Evolutionary conservation across 2,797 vertebrate genomes (phyloP).

Genomic region (Spondyliosoma cantharus): DNA sequence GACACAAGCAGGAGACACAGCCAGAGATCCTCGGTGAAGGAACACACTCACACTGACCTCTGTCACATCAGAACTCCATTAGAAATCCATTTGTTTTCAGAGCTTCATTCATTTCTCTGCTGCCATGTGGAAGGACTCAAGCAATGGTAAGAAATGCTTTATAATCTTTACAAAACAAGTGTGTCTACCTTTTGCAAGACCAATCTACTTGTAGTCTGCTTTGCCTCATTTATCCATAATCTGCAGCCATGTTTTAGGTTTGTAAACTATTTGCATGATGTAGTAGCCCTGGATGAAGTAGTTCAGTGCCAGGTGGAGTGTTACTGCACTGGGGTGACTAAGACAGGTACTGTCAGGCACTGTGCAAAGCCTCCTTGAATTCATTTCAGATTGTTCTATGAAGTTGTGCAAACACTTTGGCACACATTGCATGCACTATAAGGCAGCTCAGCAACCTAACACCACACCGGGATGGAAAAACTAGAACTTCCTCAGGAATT

Average conservation of each 20-base stretch:
- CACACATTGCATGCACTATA: background rate
- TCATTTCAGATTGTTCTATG: background rate
- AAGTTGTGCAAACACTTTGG: background rate
- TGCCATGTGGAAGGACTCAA: constrained; percentile 82
- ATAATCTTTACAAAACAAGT: background rate
- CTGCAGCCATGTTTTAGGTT: background rate
- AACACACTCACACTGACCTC: constrained; percentile 38
- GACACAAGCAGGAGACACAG: constrained; percentile 40
- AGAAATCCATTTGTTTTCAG: background rate
- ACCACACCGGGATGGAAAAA: background rate
- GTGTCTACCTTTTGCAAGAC: background rate
- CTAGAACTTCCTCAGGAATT: background rate
- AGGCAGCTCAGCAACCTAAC: background rate
- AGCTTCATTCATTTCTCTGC: constrained; percentile 32
- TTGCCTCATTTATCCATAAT: background rate
- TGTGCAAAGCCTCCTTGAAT: background rate
- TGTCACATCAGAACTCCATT: constrained; percentile 18
- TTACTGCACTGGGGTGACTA: constrained; percentile 1
- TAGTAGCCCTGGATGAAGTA: background rate
- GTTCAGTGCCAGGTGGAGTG: background rate
- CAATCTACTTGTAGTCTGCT: background rate
- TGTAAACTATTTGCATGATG: background rate
- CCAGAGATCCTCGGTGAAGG: constrained; percentile 44
- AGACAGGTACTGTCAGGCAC: background rate
- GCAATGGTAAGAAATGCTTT: constrained; percentile 74